A percentile compares a stretch with the other conserved stretches of the same genome.
These are phyloP conservation scores for Nymphalis polychloros DNA, from an alignment of 2,888 invertebrate species.

Conservation along the genomic window DNA sequence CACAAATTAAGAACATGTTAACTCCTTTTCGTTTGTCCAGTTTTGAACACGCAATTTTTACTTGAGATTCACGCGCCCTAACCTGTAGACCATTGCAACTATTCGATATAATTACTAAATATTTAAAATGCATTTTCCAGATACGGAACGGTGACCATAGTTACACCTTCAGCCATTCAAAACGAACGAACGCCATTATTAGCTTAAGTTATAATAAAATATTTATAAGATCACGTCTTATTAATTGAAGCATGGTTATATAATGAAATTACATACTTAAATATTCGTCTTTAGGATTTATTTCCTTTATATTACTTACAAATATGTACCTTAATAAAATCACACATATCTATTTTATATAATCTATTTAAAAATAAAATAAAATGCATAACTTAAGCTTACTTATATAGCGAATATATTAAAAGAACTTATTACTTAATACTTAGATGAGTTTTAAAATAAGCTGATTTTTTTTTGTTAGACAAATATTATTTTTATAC, in stretches of 20 bases:
- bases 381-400: neutral
- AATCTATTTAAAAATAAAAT: neutral
- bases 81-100: too few species aligned
- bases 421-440: too few species aligned
- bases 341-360: neutral
- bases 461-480: too few species aligned
- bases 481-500: too few species aligned
- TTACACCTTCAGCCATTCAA: conserved; percentile 23
- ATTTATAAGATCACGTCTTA: conserved; percentile 16
- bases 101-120: neutral
- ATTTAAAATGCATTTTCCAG: conserved; percentile 31
- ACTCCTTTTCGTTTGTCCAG: too few species aligned
- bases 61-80: too few species aligned
- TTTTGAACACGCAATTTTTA: too few species aligned
- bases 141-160: conserved; percentile 31
- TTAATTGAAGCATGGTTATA: neutral
- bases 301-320: neutral
- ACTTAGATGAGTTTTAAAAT: too few species aligned
- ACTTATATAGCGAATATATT: too few species aligned
- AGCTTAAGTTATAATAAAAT: conserved; percentile 36
- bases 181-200: conserved; percentile 50
- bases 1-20: too few species aligned
- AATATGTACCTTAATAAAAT: neutral
- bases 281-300: neutral
- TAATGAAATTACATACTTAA: neutral